phyloP scores from a whole-genome alignment of 2,888 invertebrate species.

The Epiblema foenella region DNA sequence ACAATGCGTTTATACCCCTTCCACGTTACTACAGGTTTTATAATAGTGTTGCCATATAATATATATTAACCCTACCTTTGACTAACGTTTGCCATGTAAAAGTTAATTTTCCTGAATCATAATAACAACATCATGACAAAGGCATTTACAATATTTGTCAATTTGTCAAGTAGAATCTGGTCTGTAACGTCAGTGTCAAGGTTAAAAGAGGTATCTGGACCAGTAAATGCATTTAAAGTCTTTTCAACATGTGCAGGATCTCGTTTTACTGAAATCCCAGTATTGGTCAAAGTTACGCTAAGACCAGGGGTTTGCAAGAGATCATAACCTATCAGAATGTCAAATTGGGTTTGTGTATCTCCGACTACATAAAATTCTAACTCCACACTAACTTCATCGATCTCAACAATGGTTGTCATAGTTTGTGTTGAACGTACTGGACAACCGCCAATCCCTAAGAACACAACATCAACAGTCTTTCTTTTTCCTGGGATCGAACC shows the following conservation, averaged over 20 bases:
- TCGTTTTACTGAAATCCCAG: background rate
- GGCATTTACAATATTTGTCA: background rate
- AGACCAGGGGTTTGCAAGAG: constrained; percentile 38
- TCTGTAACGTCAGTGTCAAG: constrained; percentile 11
- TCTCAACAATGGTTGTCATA: constrained; percentile 11
- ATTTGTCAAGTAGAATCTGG: background rate
- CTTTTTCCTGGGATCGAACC: constrained; percentile 1
- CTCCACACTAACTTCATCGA: background rate
- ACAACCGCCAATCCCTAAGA: constrained; percentile 2
- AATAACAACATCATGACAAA: too few species aligned
- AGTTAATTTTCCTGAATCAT: too few species aligned
- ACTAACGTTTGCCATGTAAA: too few species aligned
- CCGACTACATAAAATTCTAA: constrained; percentile 19
- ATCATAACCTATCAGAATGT: constrained; percentile 39
- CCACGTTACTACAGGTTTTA: too few species aligned
- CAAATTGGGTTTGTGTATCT: constrained; percentile 30
- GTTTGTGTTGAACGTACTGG: constrained; percentile 2
- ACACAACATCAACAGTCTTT: background rate
- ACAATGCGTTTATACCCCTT: too few species aligned
- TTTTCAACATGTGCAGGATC: background rate
- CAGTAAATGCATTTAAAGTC: background rate
- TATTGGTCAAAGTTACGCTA: constrained; percentile 23
- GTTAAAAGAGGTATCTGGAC: background rate
- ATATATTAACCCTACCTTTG: too few species aligned
- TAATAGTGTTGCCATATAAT: too few species aligned